Evolutionary conservation across 2,888 invertebrate species (phyloP).

Genomic region (Tetropium fuscum): DNA sequence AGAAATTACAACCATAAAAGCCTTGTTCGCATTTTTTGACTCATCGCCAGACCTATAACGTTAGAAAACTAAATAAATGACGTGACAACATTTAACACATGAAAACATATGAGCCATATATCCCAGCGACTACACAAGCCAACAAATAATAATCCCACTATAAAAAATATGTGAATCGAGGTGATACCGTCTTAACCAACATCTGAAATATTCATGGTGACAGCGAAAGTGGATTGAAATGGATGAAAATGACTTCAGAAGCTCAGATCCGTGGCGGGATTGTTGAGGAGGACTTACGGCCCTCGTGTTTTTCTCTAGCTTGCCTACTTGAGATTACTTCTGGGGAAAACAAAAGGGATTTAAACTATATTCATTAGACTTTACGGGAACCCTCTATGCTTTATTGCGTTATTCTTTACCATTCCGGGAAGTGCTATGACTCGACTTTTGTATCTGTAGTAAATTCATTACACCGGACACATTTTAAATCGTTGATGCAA

Average conservation of each 20-base stretch:
- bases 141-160: too few species aligned
- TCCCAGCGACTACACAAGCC: too few species aligned
- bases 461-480: conserved; percentile 22
- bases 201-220: conserved; percentile 49
- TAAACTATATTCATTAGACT: conserved; percentile 54
- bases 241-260: conserved; percentile 52
- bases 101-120: too few species aligned
- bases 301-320: conserved; percentile 49
- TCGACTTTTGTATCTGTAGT: conserved; percentile 22
- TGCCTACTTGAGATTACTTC: conserved; percentile 49
- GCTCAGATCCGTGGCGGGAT: conserved; percentile 46
- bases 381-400: conserved; percentile 41
- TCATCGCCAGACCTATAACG: too few species aligned
- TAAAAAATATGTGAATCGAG: too few species aligned
- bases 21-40: too few species aligned
- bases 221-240: conserved; percentile 48
- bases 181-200: too few species aligned
- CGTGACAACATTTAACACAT: too few species aligned
- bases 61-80: too few species aligned
- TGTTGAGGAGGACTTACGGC: conserved; percentile 48
- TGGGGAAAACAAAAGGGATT: conserved; percentile 50
- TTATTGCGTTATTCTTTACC: conserved; percentile 41
- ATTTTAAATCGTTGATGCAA: conserved; percentile 22
- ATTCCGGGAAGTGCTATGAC: conserved; percentile 32
- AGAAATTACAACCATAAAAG: too few species aligned